These are phyloP conservation scores for Hanleya hanleyi DNA, from an alignment of 2,888 invertebrate genomes.

Conservation along the genomic window DNA sequence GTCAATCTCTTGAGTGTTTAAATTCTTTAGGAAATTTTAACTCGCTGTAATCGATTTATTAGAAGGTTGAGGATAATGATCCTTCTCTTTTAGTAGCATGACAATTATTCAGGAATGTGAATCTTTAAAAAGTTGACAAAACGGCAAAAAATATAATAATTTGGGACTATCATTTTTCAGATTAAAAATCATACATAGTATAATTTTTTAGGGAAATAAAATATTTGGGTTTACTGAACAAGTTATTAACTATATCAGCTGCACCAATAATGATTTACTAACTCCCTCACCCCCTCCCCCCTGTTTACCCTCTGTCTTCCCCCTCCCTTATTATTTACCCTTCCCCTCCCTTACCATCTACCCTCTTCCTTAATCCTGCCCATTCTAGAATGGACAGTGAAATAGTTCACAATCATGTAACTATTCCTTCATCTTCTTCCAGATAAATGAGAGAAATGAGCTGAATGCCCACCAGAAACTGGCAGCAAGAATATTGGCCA, in stretches of 20 bases:
- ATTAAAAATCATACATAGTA: neutral
- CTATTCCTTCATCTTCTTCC: constrained; percentile 8
- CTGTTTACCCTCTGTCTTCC: no score
- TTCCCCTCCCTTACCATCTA: no score
- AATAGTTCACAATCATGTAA: neutral
- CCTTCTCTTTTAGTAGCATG: no score
- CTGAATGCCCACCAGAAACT: constrained; percentile 66
- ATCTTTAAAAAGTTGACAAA: neutral
- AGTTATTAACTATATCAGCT: neutral
- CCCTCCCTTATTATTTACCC: no score
- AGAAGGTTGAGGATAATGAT: no score
- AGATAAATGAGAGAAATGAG: constrained; percentile 67
- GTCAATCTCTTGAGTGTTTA: no score
- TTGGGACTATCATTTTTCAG: neutral
- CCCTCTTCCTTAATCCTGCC: no score
- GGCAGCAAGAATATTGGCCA: constrained; percentile 63
- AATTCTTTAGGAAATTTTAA: no score
- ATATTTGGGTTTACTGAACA: neutral
- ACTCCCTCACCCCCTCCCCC: no score
- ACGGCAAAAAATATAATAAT: neutral
- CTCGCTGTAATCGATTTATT: no score
- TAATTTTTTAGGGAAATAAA: neutral
- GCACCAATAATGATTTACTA: no score
- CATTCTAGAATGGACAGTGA: no score
- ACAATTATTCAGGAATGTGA: neutral